Percentiles rank a stretch among this genome's conserved stretches.
phyloP scores from a whole-genome alignment of 2,797 vertebrate species.

The Channallabes apus region DNA sequence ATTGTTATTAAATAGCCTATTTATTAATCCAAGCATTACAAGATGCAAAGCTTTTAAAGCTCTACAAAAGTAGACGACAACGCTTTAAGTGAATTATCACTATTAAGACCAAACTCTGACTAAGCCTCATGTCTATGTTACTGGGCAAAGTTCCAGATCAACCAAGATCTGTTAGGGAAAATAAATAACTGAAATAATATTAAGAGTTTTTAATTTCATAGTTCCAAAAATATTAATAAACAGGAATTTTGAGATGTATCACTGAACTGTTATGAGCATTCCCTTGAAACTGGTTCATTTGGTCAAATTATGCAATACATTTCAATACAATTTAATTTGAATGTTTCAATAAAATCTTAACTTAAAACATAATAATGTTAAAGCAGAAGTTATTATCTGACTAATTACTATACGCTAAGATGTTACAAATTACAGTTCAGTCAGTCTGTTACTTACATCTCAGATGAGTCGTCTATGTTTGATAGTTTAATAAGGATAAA shows the following conservation, averaged over 20 bases:
- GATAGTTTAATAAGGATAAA: constrained; percentile 17
- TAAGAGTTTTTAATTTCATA: background rate
- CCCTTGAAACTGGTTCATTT: background rate
- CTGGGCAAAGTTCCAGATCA: background rate
- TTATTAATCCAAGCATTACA: constrained; percentile 7
- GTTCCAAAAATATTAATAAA: background rate
- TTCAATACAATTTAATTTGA: background rate
- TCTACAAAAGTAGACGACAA: background rate
- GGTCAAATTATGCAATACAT: background rate
- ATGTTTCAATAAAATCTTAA: background rate
- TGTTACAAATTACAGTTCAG: background rate
- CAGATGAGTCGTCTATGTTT: background rate
- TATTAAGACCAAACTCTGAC: background rate
- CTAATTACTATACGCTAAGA: background rate
- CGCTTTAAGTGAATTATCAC: background rate
- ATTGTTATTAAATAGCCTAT: background rate
- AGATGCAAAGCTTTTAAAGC: background rate
- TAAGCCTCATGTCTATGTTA: background rate
- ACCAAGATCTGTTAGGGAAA: background rate
- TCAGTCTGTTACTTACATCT: background rate
- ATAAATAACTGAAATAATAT: background rate
- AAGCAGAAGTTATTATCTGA: background rate
- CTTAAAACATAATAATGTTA: background rate
- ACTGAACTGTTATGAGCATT: background rate
- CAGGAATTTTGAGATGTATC: background rate